A percentile compares a stretch with the other conserved stretches of the same genome.
These are phyloP conservation scores for Perizoma affinitatum DNA, from an alignment of 2,888 invertebrate genomes.

Conservation along the genomic window DNA sequence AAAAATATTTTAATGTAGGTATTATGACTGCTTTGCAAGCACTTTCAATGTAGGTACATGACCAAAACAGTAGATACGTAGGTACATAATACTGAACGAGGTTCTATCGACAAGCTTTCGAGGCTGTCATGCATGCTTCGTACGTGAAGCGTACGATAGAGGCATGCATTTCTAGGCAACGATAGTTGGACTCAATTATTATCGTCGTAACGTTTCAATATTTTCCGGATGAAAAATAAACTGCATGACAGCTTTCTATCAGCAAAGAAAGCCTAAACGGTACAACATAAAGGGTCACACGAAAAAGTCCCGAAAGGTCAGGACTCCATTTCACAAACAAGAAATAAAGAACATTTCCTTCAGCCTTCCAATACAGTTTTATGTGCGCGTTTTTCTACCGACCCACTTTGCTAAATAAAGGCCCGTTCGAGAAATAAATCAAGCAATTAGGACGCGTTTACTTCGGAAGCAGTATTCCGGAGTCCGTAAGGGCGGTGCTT, in stretches of 20 bases:
- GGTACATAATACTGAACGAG: no score
- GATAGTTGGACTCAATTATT: no score
- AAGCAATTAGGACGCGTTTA: slow-evolving; percentile 36
- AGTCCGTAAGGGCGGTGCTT: neutral
- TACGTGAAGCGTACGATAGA: no score
- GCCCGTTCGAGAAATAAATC: slow-evolving; percentile 41
- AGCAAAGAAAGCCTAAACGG: slow-evolving; percentile 24
- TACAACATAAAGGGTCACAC: slow-evolving; percentile 29
- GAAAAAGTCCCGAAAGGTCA: slow-evolving; percentile 28
- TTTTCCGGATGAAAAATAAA: slow-evolving; percentile 4
- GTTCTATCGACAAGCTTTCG: no score
- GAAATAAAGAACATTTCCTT: slow-evolving; percentile 38
- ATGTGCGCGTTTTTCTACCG: slow-evolving; percentile 39
- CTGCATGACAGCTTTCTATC: slow-evolving; percentile 22
- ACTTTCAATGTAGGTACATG: no score
- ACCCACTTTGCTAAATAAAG: slow-evolving; percentile 40
- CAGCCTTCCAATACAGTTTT: slow-evolving; percentile 45
- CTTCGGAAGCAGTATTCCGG: slow-evolving; percentile 1
- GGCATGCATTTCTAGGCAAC: no score
- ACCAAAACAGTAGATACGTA: no score
- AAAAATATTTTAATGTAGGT: no score
- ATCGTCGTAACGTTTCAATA: neutral
- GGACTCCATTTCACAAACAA: slow-evolving; percentile 31
- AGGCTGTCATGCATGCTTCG: no score
- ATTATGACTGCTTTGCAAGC: no score